Conservation (phyloP, 1,140 invertebrate species). For the Zeugodacus cucurbitae region DNA sequence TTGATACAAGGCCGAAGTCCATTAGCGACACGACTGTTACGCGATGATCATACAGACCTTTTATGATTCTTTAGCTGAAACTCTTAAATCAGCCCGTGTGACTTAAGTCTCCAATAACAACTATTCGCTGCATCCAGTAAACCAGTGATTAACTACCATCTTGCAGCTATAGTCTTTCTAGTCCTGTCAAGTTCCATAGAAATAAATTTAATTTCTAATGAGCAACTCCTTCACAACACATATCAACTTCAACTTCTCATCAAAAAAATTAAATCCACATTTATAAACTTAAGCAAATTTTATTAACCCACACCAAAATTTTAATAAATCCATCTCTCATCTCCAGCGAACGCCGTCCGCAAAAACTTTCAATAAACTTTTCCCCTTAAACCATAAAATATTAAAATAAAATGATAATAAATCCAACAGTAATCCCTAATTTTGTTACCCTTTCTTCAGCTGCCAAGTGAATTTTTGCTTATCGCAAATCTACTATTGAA, state of each 20-base stretch:
- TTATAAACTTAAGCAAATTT: not conserved
- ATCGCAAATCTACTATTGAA: not conserved
- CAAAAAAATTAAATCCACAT: not conserved
- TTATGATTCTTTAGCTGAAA: no score
- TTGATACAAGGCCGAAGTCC: no score
- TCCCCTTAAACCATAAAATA: constrained; percentile 20
- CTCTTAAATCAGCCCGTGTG: no score
- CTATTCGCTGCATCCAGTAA: no score
- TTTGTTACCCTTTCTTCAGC: constrained; percentile 26
- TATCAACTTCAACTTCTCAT: not conserved
- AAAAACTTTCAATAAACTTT: constrained; percentile 31
- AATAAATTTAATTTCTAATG: no score
- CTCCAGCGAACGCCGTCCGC: not conserved
- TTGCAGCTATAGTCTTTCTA: no score
- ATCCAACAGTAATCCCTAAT: constrained; percentile 25
- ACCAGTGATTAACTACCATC: no score
- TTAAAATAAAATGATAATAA: constrained; percentile 41
- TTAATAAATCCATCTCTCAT: not conserved
- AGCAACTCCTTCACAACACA: not conserved
- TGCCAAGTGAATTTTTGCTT: not conserved
- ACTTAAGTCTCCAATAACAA: no score
- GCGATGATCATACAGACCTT: no score
- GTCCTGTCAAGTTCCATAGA: no score
- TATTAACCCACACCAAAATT: not conserved
- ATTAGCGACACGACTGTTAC: no score